phyloP scores from a whole-genome alignment of 2,888 invertebrate species.

The Heliconius sara region DNA sequence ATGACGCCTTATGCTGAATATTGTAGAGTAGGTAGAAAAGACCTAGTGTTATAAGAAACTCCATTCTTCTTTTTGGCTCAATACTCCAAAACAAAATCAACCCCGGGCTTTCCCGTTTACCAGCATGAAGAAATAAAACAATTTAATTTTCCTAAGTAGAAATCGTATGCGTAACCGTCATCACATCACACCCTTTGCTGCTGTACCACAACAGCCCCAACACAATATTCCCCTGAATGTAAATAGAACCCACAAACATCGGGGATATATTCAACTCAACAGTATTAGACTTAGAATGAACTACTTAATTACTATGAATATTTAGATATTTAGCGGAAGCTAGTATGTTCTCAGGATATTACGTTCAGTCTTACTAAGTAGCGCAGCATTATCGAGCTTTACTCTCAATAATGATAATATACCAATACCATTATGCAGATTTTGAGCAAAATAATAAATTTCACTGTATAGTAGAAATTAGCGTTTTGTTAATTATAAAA shows the following conservation, averaged over 20 bases:
- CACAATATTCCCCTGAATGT: not conserved
- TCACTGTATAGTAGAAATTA: no score
- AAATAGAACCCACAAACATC: not conserved
- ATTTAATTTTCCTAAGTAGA: not conserved
- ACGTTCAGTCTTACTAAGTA: conserved; percentile 20
- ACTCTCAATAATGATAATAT: not conserved
- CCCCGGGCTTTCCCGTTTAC: not conserved
- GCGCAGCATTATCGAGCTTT: conserved; percentile 8
- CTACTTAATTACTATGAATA: conserved; percentile 23
- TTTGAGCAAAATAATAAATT: not conserved
- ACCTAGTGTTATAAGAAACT: no score
- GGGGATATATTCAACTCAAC: not conserved
- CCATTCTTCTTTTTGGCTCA: no score
- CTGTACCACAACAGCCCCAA: not conserved
- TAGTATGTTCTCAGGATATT: conserved; percentile 31
- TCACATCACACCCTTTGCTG: not conserved
- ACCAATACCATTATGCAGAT: not conserved
- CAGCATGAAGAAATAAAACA: not conserved
- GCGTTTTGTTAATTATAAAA: no score
- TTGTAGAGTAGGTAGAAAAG: no score
- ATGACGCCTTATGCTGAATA: no score
- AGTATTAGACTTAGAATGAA: not conserved
- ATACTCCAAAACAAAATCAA: not conserved
- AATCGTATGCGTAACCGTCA: not conserved
- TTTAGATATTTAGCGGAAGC: conserved; percentile 27